A percentile compares a stretch with the other conserved stretches of the same genome.
Conservation (phyloP, 2,797 vertebrate genomes). For the Mycteria americana region DNA sequence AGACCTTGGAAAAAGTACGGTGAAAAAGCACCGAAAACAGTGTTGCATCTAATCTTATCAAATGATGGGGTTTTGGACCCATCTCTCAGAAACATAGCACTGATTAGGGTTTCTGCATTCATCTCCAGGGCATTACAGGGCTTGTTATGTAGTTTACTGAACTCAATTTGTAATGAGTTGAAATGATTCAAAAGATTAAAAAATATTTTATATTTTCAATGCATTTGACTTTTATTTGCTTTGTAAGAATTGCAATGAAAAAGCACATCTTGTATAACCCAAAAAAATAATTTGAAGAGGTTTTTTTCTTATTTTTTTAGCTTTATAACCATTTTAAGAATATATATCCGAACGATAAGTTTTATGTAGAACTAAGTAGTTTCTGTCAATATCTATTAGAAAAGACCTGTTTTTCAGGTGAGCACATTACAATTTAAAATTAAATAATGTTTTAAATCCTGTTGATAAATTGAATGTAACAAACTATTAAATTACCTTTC, state of each 20-base stretch:
- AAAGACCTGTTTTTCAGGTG: background rate
- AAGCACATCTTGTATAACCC: background rate
- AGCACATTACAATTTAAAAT: background rate
- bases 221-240: background rate
- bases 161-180: background rate
- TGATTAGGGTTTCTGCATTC: background rate
- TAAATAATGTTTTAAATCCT: background rate
- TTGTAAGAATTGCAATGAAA: background rate
- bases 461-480: background rate
- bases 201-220: background rate
- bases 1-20: background rate
- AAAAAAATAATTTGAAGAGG: background rate
- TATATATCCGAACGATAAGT: background rate
- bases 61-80: background rate
- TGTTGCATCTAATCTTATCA: background rate
- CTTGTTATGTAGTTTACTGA: background rate
- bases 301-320: background rate
- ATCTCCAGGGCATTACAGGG: background rate
- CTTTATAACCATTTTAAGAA: background rate
- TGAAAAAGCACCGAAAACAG: background rate
- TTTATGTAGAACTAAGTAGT: background rate
- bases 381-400: background rate
- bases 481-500: background rate
- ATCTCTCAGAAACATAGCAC: background rate
- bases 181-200: background rate